Conservation (phyloP, 1,140 invertebrate species). For the Chionoecetes opilio region DNA sequence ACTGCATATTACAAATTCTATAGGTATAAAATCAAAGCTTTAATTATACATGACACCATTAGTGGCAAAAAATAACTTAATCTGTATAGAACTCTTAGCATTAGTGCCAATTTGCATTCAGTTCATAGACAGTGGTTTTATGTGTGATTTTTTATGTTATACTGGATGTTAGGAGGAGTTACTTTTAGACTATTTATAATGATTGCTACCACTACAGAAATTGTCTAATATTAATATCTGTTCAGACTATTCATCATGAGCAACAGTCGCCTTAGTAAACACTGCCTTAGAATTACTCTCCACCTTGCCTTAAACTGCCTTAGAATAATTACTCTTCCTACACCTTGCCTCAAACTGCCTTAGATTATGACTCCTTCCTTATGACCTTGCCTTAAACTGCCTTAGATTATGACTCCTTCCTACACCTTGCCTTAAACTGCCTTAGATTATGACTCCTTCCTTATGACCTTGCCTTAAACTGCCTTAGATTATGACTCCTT, state of each 20-base stretch:
- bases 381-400: too few species aligned
- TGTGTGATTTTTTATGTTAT: not conserved
- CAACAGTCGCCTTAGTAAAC: not conserved
- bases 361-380: too few species aligned
- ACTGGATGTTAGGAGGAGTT: not conserved
- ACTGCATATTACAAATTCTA: too few species aligned
- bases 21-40: not conserved
- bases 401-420: too few species aligned
- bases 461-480: too few species aligned
- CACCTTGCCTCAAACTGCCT: too few species aligned
- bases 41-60: not conserved
- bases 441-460: too few species aligned
- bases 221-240: not conserved
- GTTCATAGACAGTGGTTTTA: not conserved
- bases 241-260: not conserved
- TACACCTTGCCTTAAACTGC: too few species aligned
- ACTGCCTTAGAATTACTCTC: conserved; percentile 12
- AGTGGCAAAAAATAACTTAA: not conserved
- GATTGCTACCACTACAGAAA: not conserved
- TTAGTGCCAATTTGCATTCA: not conserved
- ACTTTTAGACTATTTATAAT: conserved; percentile 8
- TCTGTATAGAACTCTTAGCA: not conserved
- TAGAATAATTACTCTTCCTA: too few species aligned
- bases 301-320: not conserved
- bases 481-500: too few species aligned